These are phyloP conservation scores for Neodiprion lecontei DNA, from an alignment of 1,140 invertebrate species.

Conservation along the genomic window DNA sequence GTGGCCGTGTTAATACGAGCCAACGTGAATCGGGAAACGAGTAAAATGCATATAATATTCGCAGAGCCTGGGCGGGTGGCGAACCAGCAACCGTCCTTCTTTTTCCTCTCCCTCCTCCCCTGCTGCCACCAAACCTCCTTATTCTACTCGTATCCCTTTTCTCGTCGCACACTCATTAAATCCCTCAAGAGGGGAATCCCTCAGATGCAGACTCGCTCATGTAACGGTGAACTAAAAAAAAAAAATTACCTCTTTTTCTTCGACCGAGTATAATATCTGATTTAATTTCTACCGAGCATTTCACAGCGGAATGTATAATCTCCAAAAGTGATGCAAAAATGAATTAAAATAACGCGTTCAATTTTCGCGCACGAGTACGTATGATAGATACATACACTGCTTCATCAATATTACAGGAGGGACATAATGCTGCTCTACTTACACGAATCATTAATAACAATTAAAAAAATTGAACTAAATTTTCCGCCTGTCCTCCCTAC, in stretches of 20 bases:
- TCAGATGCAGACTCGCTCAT: slow-evolving; percentile 3
- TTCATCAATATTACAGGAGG: no score
- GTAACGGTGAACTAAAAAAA: not conserved
- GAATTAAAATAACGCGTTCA: no score
- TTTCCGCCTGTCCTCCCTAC: no score
- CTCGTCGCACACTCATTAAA: slow-evolving; percentile 5
- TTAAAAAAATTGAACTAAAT: no score
- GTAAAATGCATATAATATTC: slow-evolving; percentile 2
- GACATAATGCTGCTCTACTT: no score
- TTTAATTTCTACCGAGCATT: not conserved
- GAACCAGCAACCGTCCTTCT: not conserved
- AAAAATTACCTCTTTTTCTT: not conserved
- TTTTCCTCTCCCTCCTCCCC: not conserved
- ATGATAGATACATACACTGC: no score
- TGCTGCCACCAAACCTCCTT: not conserved
- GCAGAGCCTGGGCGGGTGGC: not conserved
- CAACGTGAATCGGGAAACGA: not conserved
- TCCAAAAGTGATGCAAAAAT: no score
- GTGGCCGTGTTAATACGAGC: not conserved
- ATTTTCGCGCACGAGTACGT: no score
- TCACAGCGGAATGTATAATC: not conserved
- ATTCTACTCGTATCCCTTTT: not conserved
- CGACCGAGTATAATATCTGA: not conserved
- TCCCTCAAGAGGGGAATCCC: not conserved
- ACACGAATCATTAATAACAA: no score